Conservation (phyloP, 2,888 invertebrate genomes). For the Omphaloscelis lunosa region DNA sequence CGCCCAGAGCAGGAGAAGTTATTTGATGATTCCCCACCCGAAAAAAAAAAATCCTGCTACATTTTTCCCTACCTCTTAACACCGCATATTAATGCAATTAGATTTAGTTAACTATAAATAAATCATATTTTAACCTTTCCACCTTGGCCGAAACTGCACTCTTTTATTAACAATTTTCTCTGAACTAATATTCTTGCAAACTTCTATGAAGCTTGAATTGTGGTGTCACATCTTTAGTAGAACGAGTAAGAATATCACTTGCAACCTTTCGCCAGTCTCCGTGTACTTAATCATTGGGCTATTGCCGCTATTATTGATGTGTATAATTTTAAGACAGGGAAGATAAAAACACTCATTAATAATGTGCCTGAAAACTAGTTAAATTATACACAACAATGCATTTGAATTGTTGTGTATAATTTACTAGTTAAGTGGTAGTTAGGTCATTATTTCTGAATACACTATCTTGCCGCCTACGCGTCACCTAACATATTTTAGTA, state of each 20-base stretch:
- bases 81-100: background rate
- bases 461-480: conserved; percentile 12
- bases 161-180: no score
- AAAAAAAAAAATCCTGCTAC: no score
- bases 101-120: background rate
- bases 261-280: no score
- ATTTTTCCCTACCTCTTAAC: background rate
- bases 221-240: background rate
- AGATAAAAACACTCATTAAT: background rate
- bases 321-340: background rate
- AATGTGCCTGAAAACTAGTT: background rate
- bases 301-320: background rate
- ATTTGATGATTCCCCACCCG: no score
- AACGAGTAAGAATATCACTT: background rate
- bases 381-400: no score
- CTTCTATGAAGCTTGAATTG: background rate
- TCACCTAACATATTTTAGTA: conserved; percentile 14
- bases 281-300: background rate
- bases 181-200: background rate
- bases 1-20: no score
- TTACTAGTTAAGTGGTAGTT: background rate
- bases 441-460: conserved; percentile 22
- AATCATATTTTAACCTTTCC: background rate
- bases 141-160: no score
- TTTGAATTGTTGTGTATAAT: background rate